These are phyloP conservation scores for Mobula hypostoma DNA, from an alignment of 2,113 vertebrate species.

Conservation along the genomic window DNA sequence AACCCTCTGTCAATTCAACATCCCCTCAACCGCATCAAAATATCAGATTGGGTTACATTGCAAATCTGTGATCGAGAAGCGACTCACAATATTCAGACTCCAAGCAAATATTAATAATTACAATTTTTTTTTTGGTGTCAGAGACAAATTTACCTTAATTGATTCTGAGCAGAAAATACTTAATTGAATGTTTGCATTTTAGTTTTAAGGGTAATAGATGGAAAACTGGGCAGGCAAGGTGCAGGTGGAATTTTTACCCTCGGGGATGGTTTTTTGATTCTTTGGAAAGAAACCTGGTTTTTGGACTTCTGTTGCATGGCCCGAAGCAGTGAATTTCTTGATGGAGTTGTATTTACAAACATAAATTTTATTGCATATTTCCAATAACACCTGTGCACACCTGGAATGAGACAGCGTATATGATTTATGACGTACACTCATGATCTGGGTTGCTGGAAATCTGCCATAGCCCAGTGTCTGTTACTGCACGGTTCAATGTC, in stretches of 20 bases:
- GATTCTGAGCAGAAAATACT: neutral
- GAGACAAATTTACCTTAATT: neutral
- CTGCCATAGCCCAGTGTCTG: conserved; percentile 60
- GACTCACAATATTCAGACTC: neutral
- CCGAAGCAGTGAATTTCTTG: conserved; percentile 57
- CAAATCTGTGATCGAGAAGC: neutral
- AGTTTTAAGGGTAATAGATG: neutral
- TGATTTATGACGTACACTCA: conserved; percentile 59
- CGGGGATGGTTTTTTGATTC: neutral
- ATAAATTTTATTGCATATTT: conserved; percentile 50
- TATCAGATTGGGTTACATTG: neutral
- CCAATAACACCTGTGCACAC: conserved; percentile 59
- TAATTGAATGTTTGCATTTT: neutral
- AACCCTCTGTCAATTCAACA: neutral
- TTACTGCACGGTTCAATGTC: conserved; percentile 59
- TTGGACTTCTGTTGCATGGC: conserved; percentile 44
- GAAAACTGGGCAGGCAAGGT: conserved; percentile 8
- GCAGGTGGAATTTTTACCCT: neutral
- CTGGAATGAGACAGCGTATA: conserved; percentile 56
- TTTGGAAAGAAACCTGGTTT: conserved; percentile 20
- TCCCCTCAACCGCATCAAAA: neutral
- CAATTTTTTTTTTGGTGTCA: neutral
- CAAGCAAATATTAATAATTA: neutral
- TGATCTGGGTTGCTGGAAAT: conserved; percentile 59
- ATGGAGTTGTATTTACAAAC: conserved; percentile 63